Percentiles rank a stretch among this genome's conserved stretches.
Conservation (phyloP, 37 sponge, comb jelly and placozoan genomes). For the Aplysina aerophoba region DNA sequence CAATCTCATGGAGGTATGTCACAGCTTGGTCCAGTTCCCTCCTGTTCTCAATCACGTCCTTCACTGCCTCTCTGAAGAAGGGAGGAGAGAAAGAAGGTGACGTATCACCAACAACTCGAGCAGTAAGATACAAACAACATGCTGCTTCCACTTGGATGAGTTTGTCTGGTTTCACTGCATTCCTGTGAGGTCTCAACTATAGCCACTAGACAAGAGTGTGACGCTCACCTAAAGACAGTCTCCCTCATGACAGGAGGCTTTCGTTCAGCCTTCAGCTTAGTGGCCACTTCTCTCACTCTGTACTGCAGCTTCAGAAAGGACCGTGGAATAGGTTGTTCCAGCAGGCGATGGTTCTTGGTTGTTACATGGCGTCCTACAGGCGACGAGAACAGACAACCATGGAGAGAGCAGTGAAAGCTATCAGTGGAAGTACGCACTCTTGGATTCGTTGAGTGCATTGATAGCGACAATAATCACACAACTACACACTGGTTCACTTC, state of each 20-base stretch:
- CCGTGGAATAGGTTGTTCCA: conserved; percentile 87
- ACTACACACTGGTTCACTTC: neutral
- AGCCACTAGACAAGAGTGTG: neutral
- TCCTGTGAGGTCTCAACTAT: neutral
- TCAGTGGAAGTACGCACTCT: too few species aligned
- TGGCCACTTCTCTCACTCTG: conserved; percentile 58
- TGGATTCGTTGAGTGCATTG: too few species aligned
- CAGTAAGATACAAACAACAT: neutral
- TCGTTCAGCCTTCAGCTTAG: conserved; percentile 14
- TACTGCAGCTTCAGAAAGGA: conserved; percentile 77
- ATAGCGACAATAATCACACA: too few species aligned
- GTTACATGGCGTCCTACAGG: neutral
- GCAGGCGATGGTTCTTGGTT: conserved; percentile 31
- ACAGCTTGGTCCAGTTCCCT: conserved; percentile 89
- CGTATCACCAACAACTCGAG: neutral
- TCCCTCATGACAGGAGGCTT: conserved; percentile 75
- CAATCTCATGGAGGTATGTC: conserved; percentile 92
- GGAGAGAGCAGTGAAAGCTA: too few species aligned
- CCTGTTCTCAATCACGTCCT: conserved; percentile 73
- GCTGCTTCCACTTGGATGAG: neutral
- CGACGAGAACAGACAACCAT: too few species aligned
- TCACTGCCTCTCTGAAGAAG: conserved; percentile 49
- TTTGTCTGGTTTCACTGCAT: neutral
- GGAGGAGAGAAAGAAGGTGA: neutral
- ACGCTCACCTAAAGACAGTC: conserved; percentile 60